Base-by-base conservation (phyloP, 2,113 vertebrate species). In the Perccottus glenii region DNA sequence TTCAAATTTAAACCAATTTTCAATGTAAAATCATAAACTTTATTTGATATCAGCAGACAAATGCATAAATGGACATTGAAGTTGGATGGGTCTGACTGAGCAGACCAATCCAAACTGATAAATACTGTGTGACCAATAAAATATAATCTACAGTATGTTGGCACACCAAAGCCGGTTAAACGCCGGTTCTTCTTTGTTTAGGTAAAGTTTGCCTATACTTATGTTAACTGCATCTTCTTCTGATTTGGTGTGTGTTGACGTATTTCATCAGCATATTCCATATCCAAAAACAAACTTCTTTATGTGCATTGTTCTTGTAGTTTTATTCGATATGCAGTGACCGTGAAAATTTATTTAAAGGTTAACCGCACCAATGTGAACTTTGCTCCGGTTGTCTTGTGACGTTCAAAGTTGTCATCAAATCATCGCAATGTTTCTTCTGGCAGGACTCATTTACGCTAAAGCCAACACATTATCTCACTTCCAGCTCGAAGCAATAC, bases 381-480 rank as follows among this genome's bases (percentile, higher is more conserved):
- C 48, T 19, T 33, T 38, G 12, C 11, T n/a, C 3, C 14, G 9
- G 44, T 11, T 10, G 10, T 35, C 11, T 14, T 3, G 11, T 36
- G 51, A n/a, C 32, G 8, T 14, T 55, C 8, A 36, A 8, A 55
- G 60, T 57, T 50, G 40, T 71, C 12, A 42, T 35, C 15, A 2
- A 77, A 67, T 67, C 60, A 11, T 57, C 3, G 0, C 6, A 35
- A n/a, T 64, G 62, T 73, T 77, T 73, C 52, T 51, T 60, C 49
- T 73, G 63, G 73, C 49, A 35, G 38, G 35, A 59, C 12, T 32
- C 11, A 3, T 27, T n/a, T 3, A 3, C 9, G 0, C 1, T 1
- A 8, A 40, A 65, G 75, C 65, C 76, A 80, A 51, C 69, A 43
- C 53, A 83, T 75, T 67, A 81, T 74, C 35, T 83, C 67, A 60